A percentile compares a stretch with the other conserved stretches of the same genome.
Conservation (phyloP, 2,113 vertebrate species). For the Pteropus alecto region DNA sequence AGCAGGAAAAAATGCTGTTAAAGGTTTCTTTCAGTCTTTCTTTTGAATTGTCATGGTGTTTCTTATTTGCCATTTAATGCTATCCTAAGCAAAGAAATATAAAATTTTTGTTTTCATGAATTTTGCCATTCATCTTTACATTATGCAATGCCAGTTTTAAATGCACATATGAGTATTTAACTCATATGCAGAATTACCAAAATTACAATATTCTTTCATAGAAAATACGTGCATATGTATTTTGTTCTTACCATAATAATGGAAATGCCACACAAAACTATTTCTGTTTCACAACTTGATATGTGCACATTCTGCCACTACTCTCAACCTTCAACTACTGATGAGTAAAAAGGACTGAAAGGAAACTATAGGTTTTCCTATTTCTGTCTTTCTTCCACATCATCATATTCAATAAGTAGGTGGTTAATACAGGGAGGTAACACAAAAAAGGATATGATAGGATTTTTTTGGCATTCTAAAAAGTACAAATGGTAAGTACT, state of each 20-base stretch:
- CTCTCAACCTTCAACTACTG: background rate
- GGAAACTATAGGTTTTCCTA: background rate
- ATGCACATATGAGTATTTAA: background rate
- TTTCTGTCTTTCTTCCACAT: background rate
- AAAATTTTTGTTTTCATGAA: background rate
- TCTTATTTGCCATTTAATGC: background rate
- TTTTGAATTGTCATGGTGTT: background rate
- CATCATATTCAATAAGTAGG: background rate
- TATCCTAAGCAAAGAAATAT: background rate
- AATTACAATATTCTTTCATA: background rate
- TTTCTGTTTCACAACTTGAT: background rate
- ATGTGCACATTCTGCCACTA: background rate
- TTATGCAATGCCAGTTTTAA: background rate
- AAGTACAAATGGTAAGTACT: too few relatives aligned
- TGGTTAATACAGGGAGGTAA: background rate
- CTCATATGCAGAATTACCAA: background rate
- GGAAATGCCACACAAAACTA: background rate
- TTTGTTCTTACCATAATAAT: background rate
- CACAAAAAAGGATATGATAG: background rate
- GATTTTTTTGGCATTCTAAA: background rate
- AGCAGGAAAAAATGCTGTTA: background rate
- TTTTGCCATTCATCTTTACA: slow-evolving; percentile 8
- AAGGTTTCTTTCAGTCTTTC: background rate
- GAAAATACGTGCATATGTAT: background rate
- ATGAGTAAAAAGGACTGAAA: background rate